Base-by-base conservation (phyloP, 2,888 invertebrate species). In the Catocala fraxini region DNA sequence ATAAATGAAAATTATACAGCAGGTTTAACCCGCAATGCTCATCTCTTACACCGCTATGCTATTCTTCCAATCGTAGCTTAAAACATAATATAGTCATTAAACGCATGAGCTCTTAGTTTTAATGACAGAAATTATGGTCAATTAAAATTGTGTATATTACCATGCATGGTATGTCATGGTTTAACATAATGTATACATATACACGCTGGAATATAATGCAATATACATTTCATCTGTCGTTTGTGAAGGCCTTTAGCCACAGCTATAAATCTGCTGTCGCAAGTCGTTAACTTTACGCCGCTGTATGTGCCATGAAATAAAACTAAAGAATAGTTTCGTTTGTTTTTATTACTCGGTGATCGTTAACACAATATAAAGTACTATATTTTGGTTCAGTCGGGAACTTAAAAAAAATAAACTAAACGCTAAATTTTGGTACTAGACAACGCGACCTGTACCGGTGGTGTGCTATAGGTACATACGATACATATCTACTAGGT, bases 331-430 rank as follows among this genome's bases (percentile, higher is more conserved):
- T 83, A 77, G 73, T 85, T 89, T 87, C 83, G 75, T 77, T 84
- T 80, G 83, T 87, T 91, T 77, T 90, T 91, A 90, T 91, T 89
- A 85, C 83, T 85, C 81, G 81, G 89, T 92, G 91, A 91, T 86
- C 82, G 82, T 89, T 85, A 90, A 91, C 90, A 92, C 89, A 89
- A 89, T 84, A 89, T 84, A 89, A 88, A 88, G 83, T 89, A 89
- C 91, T 92, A 90, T 88, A 85, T 89, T 94, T 94, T 94, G 93
- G 93, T 93, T 94, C 93, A 94, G 93, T 94, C 93, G 87, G 93
- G 88, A 93, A 94, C 93, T 93, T 94, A 94, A 91, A 88, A 85
- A 91, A 73, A 59, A 75, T 56, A 73, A 53, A 91, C 88, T 92
- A 92, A 88, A 89, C 73, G 83, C 91, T 92, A 91, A 72, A 84